Base-by-base conservation (phyloP, 2,113 vertebrate genomes). In the Odobenus rosmarus region DNA sequence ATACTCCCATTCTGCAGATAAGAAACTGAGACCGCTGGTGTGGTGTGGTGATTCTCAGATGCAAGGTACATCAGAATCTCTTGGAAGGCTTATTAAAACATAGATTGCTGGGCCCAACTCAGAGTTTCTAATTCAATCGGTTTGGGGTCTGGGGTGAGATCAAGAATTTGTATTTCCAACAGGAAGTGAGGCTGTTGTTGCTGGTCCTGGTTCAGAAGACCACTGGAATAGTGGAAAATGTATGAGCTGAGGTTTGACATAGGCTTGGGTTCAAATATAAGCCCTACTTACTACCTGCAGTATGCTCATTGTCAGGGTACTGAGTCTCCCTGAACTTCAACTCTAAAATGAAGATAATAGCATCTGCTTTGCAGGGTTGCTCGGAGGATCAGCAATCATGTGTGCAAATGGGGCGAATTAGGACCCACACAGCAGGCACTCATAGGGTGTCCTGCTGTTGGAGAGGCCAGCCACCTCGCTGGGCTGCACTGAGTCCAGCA, bases 121-220 rank as follows among this genome's bases (percentile, higher is more conserved):
- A 86, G 11, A 80, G 39, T 79, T 42, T 93, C 64, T 86, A 24
- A 87, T 28, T 96, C 23, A 79, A 33, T 15, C 31, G 16, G 13
- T 64, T 39, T 69, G 15, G 6, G 13, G 3, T 59, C 36, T 39
- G 71, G 2, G 1, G 18, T 46, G 26, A 26, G 23, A 57, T 21
- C 18, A 7, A 90, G 57, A 93, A 83, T 62, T 64, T 49, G 24
- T 15, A 69, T 94, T 96, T 81, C 49, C 9, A 31, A 23, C 14
- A 31, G 61, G 18, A 64, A 9, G 57, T 72, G 31, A 84, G 62
- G 10, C 42, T 61, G 33, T 36, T 36, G 31, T 26, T 92, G 26
- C 31, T 33, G 2, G 12, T 79, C 7, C 16, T 0, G 1, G 11
- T 28, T 74, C 77, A 90, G 33, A 84, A 76, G 51, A 59, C 61